Evolutionary conservation across 2,797 vertebrate genomes (phyloP).

Genomic region (Tenualosa ilisha): DNA sequence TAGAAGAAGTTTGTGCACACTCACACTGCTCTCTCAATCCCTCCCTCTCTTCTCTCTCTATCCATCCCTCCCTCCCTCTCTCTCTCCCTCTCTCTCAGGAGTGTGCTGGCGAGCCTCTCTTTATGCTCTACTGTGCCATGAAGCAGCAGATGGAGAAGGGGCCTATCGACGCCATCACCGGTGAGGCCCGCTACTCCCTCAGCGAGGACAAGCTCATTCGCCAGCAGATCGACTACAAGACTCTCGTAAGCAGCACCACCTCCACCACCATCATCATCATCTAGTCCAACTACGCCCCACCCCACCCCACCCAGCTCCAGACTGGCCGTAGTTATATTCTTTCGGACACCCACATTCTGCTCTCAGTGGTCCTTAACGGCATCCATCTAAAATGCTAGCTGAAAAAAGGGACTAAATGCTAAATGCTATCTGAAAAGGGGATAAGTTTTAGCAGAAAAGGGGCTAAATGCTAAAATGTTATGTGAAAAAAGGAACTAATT

Average conservation of each 20-base stretch:
- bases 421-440: too few species aligned
- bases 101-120: slow-evolving; percentile 77
- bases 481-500: too few species aligned
- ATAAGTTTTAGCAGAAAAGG: too few species aligned
- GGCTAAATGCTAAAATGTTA: too few species aligned
- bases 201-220: slow-evolving; percentile 98
- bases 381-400: neutral
- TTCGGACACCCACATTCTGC: neutral
- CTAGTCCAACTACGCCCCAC: neutral
- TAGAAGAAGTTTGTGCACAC: slow-evolving; percentile 38
- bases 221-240: slow-evolving; percentile 99
- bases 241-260: slow-evolving; percentile 80
- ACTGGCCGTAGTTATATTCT: neutral
- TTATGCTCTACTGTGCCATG: slow-evolving; percentile 99
- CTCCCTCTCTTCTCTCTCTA: slow-evolving; percentile 37
- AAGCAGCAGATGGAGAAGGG: slow-evolving; percentile 99
- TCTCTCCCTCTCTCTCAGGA: slow-evolving; percentile 43
- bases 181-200: slow-evolving; percentile 95
- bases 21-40: slow-evolving; percentile 33
- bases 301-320: neutral
- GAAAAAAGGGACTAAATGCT: neutral
- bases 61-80: neutral
- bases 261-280: neutral
- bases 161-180: slow-evolving; percentile 96
- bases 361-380: neutral